phyloP scores from a whole-genome alignment of 2,797 vertebrate species.

The Falco biarmicus region DNA sequence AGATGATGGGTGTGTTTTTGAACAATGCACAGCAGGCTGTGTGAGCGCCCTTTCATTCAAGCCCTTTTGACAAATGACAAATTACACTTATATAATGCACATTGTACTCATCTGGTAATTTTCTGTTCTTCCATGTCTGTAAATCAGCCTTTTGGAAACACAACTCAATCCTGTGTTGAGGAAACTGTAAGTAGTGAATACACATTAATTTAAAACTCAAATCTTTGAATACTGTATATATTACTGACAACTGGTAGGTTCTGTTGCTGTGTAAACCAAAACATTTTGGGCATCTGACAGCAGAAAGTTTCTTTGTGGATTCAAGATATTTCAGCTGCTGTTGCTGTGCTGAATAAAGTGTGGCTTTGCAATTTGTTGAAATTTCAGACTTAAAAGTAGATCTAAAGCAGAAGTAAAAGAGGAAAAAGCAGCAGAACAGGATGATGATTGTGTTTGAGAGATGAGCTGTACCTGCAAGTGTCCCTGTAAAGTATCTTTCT shows the following conservation, averaged over 20 bases:
- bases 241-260: neutral
- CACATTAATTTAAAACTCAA: neutral
- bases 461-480: neutral
- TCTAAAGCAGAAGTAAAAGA: neutral
- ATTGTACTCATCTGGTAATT: neutral
- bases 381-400: neutral
- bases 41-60: neutral
- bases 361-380: neutral
- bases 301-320: neutral
- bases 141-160: constrained; percentile 41
- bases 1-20: neutral
- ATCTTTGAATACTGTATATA: neutral
- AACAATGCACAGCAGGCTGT: neutral
- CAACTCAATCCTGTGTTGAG: neutral
- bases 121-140: constrained; percentile 42
- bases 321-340: neutral
- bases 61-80: neutral
- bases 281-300: neutral
- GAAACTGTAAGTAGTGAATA: constrained; percentile 72
- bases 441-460: neutral
- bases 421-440: neutral
- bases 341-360: neutral
- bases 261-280: neutral
- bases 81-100: neutral
- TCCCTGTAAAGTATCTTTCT: neutral